phyloP scores from a whole-genome alignment of 2,113 vertebrate species.

The Chiloscyllium plagiosum region DNA sequence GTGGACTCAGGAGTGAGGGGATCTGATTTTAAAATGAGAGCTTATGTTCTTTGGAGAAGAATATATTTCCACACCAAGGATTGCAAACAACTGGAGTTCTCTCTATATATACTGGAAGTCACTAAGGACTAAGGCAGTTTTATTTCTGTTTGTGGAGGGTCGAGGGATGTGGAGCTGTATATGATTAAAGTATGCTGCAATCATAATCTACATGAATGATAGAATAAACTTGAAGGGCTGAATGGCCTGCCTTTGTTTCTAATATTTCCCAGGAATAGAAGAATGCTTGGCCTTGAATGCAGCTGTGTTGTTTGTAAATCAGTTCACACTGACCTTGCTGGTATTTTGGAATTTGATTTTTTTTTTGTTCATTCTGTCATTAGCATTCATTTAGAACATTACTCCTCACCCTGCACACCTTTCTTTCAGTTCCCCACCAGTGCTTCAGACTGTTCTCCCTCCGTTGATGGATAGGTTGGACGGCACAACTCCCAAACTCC shows the following conservation, averaged over 20 bases:
- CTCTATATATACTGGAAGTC: neutral
- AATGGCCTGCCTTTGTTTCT: neutral
- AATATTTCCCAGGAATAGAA: neutral
- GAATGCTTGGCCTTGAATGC: neutral
- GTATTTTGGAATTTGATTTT: neutral
- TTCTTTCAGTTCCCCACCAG: neutral
- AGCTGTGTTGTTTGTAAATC: neutral
- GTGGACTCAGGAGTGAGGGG: neutral
- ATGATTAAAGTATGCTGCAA: neutral
- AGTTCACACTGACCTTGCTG: neutral
- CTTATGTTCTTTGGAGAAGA: neutral
- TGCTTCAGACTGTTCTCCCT: neutral
- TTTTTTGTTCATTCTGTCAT: neutral
- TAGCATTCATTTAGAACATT: neutral
- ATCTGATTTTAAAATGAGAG: neutral
- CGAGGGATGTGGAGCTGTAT: neutral
- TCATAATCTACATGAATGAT: neutral
- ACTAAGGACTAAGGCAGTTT: neutral
- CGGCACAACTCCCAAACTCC: neutral
- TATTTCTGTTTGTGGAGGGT: neutral
- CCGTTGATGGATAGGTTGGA: neutral
- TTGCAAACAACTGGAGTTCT: neutral
- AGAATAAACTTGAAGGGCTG: neutral
- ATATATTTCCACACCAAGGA: neutral
- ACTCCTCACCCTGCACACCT: neutral